Evolutionary conservation across 2,113 vertebrate species (phyloP).

Genomic region (Poeciliopsis prolifica): DNA sequence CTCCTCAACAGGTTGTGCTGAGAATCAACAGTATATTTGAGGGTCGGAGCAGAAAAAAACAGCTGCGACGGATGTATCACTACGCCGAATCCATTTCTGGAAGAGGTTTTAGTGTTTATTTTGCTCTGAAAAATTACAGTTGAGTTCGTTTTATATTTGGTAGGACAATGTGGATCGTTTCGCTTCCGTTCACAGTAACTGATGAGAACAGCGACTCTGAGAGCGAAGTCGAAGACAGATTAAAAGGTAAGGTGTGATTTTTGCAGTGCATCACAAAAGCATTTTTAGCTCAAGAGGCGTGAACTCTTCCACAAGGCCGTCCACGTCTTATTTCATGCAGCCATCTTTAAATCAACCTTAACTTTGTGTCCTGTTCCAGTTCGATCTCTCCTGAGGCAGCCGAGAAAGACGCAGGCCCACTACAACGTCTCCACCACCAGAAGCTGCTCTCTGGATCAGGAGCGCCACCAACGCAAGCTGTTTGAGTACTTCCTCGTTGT

Average conservation of each 20-base stretch:
- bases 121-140: background rate
- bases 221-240: conserved; percentile 89
- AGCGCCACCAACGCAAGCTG: conserved; percentile 86
- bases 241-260: conserved; percentile 77
- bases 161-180: conserved; percentile 2
- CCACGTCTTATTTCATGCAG: background rate
- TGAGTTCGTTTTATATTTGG: background rate
- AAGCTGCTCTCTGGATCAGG: conserved; percentile 70
- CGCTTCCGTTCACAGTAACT: conserved; percentile 75
- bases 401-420: conserved; percentile 58
- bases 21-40: conserved; percentile 91
- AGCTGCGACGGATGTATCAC: conserved; percentile 86
- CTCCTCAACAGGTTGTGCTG: conserved; percentile 80
- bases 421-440: conserved; percentile 27
- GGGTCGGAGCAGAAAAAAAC: conserved; percentile 87
- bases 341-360: background rate
- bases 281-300: too few relatives aligned
- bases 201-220: conserved; percentile 94
- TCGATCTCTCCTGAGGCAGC: conserved; percentile 86
- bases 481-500: conserved; percentile 93
- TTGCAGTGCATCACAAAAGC: background rate
- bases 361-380: conserved; percentile 77
- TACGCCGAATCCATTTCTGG: conserved; percentile 88
- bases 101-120: conserved; percentile 79
- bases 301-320: background rate